These are phyloP conservation scores for Euzophera pinguis DNA, from an alignment of 2,888 invertebrate species.

Conservation along the genomic window DNA sequence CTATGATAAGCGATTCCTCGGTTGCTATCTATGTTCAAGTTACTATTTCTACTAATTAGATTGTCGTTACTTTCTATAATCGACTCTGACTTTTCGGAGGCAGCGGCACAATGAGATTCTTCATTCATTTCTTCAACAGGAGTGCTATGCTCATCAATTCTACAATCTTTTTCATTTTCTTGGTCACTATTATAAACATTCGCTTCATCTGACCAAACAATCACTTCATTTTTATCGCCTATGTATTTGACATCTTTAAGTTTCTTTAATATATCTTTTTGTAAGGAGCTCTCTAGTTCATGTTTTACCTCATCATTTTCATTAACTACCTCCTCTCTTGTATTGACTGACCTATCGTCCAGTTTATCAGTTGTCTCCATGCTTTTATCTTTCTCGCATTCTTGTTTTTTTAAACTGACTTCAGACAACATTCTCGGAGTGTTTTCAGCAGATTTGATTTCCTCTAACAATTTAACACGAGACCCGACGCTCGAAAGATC, in stretches of 20 bases:
- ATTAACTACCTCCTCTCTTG: conserved; percentile 14
- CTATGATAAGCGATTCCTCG: conserved; percentile 68
- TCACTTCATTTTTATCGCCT: conserved; percentile 46
- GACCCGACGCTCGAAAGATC: conserved; percentile 59
- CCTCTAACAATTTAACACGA: conserved; percentile 56
- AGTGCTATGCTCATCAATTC: conserved; percentile 20
- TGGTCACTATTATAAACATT: conserved; percentile 30
- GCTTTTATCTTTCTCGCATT: conserved; percentile 18
- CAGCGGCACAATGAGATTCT: conserved; percentile 33
- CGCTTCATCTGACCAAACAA: conserved; percentile 51
- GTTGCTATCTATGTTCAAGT: conserved; percentile 61
- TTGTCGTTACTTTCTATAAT: conserved; percentile 51
- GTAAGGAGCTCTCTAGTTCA: conserved; percentile 34
- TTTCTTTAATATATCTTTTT: conserved; percentile 45
- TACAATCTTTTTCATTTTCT: conserved; percentile 26
- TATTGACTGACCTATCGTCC: conserved; percentile 11
- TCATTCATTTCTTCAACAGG: conserved; percentile 21
- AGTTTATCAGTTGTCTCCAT: conserved; percentile 16
- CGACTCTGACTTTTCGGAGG: conserved; percentile 56
- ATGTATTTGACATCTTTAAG: conserved; percentile 49
- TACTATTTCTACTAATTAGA: conserved; percentile 46
- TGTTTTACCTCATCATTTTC: conserved; percentile 26
- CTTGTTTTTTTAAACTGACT: conserved; percentile 25
- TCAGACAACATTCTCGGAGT: conserved; percentile 43
- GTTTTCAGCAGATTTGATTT: conserved; percentile 43